phyloP scores from a whole-genome alignment of 2,888 invertebrate species.

The Standfussiana lucernea region DNA sequence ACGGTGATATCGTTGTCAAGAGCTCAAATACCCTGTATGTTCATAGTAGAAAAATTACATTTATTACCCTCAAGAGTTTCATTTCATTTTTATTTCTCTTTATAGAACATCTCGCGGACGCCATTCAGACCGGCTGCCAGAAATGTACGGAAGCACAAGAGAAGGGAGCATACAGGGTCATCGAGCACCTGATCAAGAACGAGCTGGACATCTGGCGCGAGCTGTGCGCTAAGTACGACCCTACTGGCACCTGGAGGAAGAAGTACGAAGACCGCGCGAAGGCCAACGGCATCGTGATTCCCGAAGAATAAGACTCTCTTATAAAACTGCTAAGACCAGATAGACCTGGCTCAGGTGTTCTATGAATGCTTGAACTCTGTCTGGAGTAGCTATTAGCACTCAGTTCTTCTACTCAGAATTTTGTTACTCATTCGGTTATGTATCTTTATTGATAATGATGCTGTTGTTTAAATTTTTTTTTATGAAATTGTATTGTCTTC shows the following conservation, averaged over 20 bases:
- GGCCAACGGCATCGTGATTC: conserved; percentile 86
- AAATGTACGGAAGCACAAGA: conserved; percentile 93
- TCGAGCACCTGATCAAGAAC: conserved; percentile 92
- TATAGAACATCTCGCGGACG: conserved; percentile 92
- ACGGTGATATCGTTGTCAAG: not conserved
- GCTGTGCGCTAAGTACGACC: conserved; percentile 93
- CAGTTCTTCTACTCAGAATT: conserved; percentile 30
- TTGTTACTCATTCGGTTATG: conserved; percentile 16
- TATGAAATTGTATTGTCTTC: conserved; percentile 20
- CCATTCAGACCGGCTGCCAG: conserved; percentile 92
- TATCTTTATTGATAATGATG: conserved; percentile 8
- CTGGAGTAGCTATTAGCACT: conserved; percentile 9
- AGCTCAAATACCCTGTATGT: too few species aligned
- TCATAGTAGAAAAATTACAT: not conserved
- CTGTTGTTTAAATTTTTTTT: conserved; percentile 13
- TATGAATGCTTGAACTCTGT: conserved; percentile 6
- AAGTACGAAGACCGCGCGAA: conserved; percentile 92
- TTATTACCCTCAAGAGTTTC: not conserved
- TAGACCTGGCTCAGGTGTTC: not conserved
- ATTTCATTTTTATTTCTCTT: conserved; percentile 22
- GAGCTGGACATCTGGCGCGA: conserved; percentile 92
- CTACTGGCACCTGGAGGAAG: conserved; percentile 91
- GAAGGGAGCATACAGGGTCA: conserved; percentile 91
- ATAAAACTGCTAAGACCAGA: not conserved
- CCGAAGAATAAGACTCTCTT: conserved; percentile 68